Conservation (phyloP, 2,113 vertebrate species). For the Ceyx cyanopectus region DNA sequence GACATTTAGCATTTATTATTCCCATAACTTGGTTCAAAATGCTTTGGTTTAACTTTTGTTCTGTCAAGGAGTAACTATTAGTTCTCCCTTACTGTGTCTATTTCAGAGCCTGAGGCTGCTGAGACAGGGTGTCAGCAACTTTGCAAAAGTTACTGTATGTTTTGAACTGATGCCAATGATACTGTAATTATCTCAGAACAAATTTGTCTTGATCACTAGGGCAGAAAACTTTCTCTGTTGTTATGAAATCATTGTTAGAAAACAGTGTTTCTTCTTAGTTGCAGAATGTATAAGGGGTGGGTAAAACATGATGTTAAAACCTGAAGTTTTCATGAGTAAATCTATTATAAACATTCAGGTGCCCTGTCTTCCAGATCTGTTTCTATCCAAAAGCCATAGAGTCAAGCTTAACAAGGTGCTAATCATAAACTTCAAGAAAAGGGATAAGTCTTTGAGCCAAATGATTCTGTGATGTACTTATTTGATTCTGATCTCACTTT, state of each 20-base stretch:
- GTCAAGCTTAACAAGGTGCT: neutral
- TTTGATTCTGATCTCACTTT: neutral
- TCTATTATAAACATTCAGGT: neutral
- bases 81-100: neutral
- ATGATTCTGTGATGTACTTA: neutral
- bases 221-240: neutral
- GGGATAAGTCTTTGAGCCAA: neutral
- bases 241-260: neutral
- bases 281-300: neutral
- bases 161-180: neutral
- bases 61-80: neutral
- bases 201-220: neutral
- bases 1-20: neutral
- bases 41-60: neutral
- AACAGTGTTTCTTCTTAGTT: neutral
- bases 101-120: neutral
- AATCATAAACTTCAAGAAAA: neutral
- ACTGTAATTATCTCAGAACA: neutral
- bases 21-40: neutral
- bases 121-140: neutral
- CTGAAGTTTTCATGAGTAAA: neutral
- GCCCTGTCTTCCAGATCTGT: neutral
- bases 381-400: neutral
- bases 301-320: neutral
- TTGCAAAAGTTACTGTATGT: neutral